phyloP scores from a whole-genome alignment of 2,113 vertebrate genomes.

The Uria lomvia region DNA sequence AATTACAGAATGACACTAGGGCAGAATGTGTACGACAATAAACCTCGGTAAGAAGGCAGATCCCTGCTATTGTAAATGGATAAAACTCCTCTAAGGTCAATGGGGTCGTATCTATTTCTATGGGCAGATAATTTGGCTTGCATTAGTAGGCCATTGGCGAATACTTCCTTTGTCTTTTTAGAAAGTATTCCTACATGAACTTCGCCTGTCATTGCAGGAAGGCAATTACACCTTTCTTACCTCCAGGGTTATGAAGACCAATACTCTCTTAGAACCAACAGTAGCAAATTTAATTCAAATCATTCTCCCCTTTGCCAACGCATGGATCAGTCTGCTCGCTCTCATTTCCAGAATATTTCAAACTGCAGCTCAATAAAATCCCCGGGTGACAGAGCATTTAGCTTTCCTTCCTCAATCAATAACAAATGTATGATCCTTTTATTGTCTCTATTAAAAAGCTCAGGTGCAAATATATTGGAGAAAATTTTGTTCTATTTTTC shows the following conservation, averaged over 20 bases:
- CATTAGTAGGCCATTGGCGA: neutral
- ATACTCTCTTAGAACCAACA: neutral
- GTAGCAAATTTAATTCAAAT: neutral
- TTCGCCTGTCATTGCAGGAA: neutral
- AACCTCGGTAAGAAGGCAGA: neutral
- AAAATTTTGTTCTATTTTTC: neutral
- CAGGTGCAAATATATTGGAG: neutral
- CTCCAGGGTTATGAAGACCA: slow-evolving; percentile 10
- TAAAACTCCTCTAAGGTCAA: slow-evolving; percentile 13
- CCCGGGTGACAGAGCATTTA: slow-evolving; percentile 14
- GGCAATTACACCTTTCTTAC: neutral
- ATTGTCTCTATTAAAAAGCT: neutral
- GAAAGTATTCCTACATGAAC: neutral
- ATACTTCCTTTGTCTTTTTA: neutral
- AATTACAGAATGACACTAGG: slow-evolving; percentile 41
- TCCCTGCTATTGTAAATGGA: neutral
- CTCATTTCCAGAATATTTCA: neutral
- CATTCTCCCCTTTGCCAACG: neutral
- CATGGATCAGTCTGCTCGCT: neutral
- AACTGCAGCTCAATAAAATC: neutral
- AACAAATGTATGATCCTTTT: neutral
- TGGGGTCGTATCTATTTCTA: neutral
- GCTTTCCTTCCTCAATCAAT: neutral
- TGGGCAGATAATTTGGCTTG: neutral
- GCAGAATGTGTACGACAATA: slow-evolving; percentile 15